These are phyloP conservation scores for Dichetophora obliterata DNA, from an alignment of 2,888 invertebrate species.

Conservation along the genomic window DNA sequence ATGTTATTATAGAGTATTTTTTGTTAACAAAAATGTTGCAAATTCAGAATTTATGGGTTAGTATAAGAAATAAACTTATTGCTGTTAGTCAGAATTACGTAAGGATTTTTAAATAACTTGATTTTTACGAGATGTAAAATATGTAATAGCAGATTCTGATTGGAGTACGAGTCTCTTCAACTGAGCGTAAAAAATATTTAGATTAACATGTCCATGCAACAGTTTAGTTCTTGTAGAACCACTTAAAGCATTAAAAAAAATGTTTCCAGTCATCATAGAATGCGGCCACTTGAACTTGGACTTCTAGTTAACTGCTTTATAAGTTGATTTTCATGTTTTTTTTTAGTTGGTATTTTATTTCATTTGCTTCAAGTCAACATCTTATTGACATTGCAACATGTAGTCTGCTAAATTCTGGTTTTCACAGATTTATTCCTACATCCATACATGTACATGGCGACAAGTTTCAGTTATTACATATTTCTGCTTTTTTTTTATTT, in stretches of 20 bases:
- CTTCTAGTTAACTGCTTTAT: constrained; percentile 10
- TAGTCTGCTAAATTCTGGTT: constrained; percentile 26
- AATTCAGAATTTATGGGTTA: too few species aligned
- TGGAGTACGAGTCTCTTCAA: too few species aligned
- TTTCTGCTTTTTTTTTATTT: background rate
- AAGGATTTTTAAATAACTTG: too few species aligned
- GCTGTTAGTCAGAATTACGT: too few species aligned
- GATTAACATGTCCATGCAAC: too few species aligned
- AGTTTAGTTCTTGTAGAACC: too few species aligned
- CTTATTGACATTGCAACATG: constrained; percentile 23
- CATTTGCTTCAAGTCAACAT: background rate
- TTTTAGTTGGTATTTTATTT: constrained; percentile 11
- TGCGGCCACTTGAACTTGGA: constrained; percentile 43
- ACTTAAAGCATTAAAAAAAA: too few species aligned
- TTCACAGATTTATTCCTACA: constrained; percentile 2
- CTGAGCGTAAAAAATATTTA: background rate
- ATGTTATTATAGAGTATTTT: too few species aligned
- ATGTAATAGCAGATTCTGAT: too few species aligned
- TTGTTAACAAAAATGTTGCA: too few species aligned
- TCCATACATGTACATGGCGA: constrained; percentile 1
- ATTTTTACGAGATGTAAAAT: too few species aligned
- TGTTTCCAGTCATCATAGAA: constrained; percentile 15
- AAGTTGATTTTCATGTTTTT: background rate
- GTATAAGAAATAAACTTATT: too few species aligned
- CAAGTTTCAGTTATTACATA: constrained; percentile 23